These are phyloP conservation scores for Trichonephila clavata DNA, from an alignment of 1,140 invertebrate genomes.

Conservation along the genomic window DNA sequence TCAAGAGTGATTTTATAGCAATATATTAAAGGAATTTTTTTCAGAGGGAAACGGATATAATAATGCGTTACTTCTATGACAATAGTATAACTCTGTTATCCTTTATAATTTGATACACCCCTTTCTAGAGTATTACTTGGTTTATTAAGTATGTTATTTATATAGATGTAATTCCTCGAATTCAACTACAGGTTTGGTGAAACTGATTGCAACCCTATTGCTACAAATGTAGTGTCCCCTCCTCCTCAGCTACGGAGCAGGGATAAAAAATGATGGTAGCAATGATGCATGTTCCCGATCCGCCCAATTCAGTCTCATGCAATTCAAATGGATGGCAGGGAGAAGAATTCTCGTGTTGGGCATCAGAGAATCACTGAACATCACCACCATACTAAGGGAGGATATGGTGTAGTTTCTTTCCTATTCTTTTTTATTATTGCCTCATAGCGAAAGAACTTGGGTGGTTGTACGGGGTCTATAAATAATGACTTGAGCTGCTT, in stretches of 20 bases:
- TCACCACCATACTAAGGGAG: neutral
- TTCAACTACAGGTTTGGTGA: neutral
- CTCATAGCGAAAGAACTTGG: neutral
- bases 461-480: neutral
- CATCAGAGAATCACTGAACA: neutral
- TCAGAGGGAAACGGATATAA: too few species aligned
- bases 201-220: constrained; percentile 15
- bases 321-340: neutral
- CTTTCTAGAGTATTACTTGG: neutral
- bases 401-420: neutral
- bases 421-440: neutral
- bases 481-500: neutral
- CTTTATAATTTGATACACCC: neutral
- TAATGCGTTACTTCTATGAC: neutral
- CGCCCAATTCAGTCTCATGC: constrained; percentile 33
- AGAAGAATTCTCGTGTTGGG: neutral
- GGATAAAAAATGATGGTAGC: constrained; percentile 25
- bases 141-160: neutral
- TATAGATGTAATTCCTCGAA: neutral
- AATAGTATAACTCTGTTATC: neutral
- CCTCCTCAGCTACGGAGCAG: neutral
- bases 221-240: neutral
- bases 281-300: constrained; percentile 24
- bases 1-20: too few species aligned
- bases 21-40: too few species aligned